A percentile compares a stretch with the other conserved stretches of the same genome.
Evolutionary conservation across 2,113 vertebrate species (phyloP).

Genomic region (Elephantulus edwardii): DNA sequence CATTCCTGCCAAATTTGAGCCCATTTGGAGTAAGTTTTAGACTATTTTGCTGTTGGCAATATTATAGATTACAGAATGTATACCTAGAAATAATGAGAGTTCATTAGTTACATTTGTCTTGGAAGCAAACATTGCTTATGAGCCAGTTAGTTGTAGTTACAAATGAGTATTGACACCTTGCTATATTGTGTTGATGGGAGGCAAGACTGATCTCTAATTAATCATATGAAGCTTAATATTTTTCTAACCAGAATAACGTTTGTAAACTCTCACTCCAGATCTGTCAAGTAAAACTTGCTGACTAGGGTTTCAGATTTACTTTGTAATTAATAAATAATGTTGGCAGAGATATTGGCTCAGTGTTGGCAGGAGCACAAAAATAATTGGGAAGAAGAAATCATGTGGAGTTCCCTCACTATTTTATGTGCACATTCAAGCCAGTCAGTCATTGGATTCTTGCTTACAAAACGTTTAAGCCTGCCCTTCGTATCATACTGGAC

Average conservation of each 20-base stretch:
- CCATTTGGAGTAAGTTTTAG: slow-evolving; percentile 22
- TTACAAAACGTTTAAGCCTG: slow-evolving; percentile 30
- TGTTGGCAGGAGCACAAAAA: neutral
- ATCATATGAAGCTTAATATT: neutral
- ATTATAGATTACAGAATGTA: slow-evolving; percentile 9
- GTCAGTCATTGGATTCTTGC: neutral
- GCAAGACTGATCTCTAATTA: neutral
- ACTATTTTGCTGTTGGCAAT: slow-evolving; percentile 5
- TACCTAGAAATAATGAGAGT: neutral
- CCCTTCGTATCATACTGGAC: slow-evolving; percentile 25
- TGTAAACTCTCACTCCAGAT: neutral
- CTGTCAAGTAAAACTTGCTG: neutral
- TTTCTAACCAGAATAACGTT: neutral
- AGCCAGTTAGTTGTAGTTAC: slow-evolving; percentile 30
- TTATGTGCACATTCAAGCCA: neutral
- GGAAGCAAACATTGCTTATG: neutral
- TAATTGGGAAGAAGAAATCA: neutral
- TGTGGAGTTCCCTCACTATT: neutral
- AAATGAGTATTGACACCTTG: neutral
- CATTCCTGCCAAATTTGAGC: slow-evolving; percentile 29
- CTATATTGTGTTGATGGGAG: neutral
- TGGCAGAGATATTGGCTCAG: neutral
- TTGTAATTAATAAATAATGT: neutral
- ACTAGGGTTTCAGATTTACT: neutral
- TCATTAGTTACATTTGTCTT: neutral